Evolutionary conservation across 2,888 invertebrate species (phyloP), one percentile per base, ranked within the genome.

Genomic region (Mythimna pallens): DNA sequence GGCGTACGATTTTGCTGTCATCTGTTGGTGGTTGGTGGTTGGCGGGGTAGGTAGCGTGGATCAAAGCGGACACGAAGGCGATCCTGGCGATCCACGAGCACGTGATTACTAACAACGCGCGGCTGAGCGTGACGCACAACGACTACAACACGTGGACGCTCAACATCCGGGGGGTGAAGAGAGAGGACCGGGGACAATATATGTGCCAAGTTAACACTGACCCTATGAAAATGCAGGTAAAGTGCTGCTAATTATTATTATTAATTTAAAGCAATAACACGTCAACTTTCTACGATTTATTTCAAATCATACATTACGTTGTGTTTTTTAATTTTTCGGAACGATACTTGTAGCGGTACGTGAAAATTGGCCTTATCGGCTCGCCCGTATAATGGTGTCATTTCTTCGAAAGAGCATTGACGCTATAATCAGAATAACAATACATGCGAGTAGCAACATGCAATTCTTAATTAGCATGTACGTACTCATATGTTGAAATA

Each of bases 181-280:
- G 98, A 88, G 98, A 98, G 92, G 99, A 99, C 95, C 96, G 98
- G 79, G 99, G 99, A 88, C 98, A 98, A 93, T 99, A 99, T 94
- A 99, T 99, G 99, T 99, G 98, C 96, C 99, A 99, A 97, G 98
- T 99, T 90, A 99, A 99, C 95, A 99, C 99, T 75, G 98, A 98
- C 94, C 99, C 98, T 64, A 98, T 98, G 98, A 98, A 98, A 97
- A 98, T 98, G 97, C 98, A 98, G 98, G 98, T 98, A 96, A 95
- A 84, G 65, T 80, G 64, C 68, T 71, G 54, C 71, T 74, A 65
- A 25, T 25, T 25, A 25, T 25, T 25, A 25, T 25, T 25, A 25
- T 25, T 25, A 25, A 78, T 81, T 81, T 61, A 20, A 58, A 70
- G 36, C 73, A 65, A 73, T 76, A 62, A 65, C 65, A 65, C 65